Conservation (phyloP, 1,140 invertebrate genomes). For the Drosophila tristis region DNA sequence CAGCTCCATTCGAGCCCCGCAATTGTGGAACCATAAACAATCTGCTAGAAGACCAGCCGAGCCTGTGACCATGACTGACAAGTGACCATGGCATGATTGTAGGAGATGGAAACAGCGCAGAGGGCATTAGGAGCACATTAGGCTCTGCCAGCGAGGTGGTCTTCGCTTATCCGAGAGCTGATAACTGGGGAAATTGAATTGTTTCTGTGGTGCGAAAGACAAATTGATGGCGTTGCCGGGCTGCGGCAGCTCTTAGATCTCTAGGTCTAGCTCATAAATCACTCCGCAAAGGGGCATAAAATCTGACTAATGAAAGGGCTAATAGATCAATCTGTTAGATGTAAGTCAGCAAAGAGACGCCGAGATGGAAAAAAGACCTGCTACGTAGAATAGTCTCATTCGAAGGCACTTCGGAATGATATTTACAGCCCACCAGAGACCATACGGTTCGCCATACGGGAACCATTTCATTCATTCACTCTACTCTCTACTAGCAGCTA, state of each 20-base stretch:
- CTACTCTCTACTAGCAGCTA: background rate
- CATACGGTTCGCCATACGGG: background rate
- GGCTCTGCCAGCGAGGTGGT: conserved; percentile 32
- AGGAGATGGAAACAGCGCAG: conserved; percentile 31
- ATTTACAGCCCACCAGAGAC: background rate
- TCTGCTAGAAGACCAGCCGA: conserved; percentile 15
- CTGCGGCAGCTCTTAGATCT: conserved; percentile 37
- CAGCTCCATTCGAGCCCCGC: background rate
- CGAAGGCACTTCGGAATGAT: background rate
- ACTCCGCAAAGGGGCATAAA: conserved; percentile 38
- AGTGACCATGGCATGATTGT: conserved; percentile 70
- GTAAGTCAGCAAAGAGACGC: conserved; percentile 5
- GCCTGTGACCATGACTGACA: conserved; percentile 45
- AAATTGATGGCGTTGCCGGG: conserved; percentile 40
- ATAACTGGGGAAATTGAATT: conserved; percentile 51
- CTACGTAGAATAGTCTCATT: background rate
- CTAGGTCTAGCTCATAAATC: conserved; percentile 45
- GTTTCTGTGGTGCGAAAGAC: conserved; percentile 43
- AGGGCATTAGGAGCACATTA: conserved; percentile 1
- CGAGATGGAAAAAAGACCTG: background rate
- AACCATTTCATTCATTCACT: background rate
- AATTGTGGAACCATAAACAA: conserved; percentile 41
- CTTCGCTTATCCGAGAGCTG: conserved; percentile 27
- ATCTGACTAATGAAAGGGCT: conserved; percentile 55
- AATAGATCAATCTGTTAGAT: conserved; percentile 45